These are phyloP conservation scores for Rhingia rostrata DNA, from an alignment of 2,888 invertebrate species.

Conservation along the genomic window DNA sequence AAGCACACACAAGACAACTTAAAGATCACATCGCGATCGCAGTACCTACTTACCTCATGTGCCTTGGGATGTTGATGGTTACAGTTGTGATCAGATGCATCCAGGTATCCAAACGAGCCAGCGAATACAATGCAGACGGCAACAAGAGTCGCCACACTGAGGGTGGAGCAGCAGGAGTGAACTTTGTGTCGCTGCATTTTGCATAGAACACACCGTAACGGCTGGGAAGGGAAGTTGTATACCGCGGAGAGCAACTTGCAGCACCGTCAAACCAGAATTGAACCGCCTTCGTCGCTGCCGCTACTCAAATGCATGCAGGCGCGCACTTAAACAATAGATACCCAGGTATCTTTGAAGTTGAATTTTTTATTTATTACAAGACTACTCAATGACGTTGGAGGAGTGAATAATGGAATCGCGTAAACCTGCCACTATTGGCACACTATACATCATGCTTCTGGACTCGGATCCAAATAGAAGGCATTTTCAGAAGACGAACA, in stretches of 20 bases:
- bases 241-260: conserved; percentile 28
- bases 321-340: conserved; percentile 45
- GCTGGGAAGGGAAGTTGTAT: conserved; percentile 28
- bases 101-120: conserved; percentile 49
- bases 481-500: conserved; percentile 15
- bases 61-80: conserved; percentile 87
- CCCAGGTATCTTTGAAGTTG: conserved; percentile 1
- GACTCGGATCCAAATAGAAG: conserved; percentile 14
- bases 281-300: conserved; percentile 53
- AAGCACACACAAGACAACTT: too few relatives aligned
- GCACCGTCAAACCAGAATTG: conserved; percentile 64
- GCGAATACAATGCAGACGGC: conserved; percentile 43
- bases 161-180: conserved; percentile 42
- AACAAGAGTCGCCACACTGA: conserved; percentile 32
- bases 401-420: conserved; percentile 50
- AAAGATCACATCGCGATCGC: too few relatives aligned
- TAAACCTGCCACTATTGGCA: conserved; percentile 49
- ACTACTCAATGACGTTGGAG: conserved; percentile 37
- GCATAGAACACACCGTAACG: conserved; percentile 53
- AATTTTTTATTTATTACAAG: conserved; percentile 21
- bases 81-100: conserved; percentile 83
- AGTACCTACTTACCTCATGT: conserved; percentile 86
- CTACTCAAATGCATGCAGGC: conserved; percentile 60
- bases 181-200: conserved; percentile 63
- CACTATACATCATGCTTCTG: conserved; percentile 49